Evolutionary conservation across 2,888 invertebrate genomes (phyloP).

Genomic region (Lycocerus yunnanus): DNA sequence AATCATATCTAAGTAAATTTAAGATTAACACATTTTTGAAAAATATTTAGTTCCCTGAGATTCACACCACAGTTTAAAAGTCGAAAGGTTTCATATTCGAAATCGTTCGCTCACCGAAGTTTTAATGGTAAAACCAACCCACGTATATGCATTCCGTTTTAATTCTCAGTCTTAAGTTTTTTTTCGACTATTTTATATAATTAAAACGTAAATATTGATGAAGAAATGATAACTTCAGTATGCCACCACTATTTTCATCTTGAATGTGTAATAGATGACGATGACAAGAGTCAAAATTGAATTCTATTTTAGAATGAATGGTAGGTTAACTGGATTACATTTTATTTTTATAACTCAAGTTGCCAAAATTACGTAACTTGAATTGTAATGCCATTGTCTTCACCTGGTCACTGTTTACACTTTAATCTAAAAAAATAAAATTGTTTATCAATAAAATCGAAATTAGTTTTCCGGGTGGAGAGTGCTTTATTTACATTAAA

Average conservation of each 20-base stretch:
- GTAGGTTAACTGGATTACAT: background rate
- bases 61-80: background rate
- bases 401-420: background rate
- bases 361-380: background rate
- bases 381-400: background rate
- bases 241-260: background rate
- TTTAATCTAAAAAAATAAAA: background rate
- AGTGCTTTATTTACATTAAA: background rate
- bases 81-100: background rate
- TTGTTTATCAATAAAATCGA: background rate
- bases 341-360: background rate
- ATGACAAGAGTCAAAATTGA: background rate
- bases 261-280: background rate
- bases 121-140: background rate
- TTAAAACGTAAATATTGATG: background rate
- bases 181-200: background rate
- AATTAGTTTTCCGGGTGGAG: background rate
- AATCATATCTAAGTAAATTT: background rate
- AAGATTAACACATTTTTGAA: background rate
- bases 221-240: background rate
- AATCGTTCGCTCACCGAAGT: background rate
- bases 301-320: background rate
- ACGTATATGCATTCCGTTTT: background rate
- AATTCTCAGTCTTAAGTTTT: background rate
- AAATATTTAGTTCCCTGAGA: background rate